Evolutionary conservation across 2,888 invertebrate species (phyloP), one percentile per base, ranked within the genome.

Genomic region (Gastrophysa polygoni): DNA sequence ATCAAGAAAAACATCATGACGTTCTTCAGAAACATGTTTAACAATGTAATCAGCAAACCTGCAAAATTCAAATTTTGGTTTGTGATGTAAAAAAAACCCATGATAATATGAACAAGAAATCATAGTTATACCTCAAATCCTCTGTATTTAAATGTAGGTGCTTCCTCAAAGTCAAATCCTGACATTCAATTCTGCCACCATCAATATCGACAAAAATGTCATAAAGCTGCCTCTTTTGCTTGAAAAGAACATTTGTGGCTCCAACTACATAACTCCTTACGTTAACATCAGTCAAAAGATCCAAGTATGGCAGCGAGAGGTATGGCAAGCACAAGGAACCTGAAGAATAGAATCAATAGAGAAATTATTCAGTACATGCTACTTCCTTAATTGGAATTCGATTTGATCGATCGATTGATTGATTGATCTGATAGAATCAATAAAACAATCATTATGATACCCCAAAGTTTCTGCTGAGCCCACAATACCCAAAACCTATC

Each of bases 241-340:
- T 95, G 79, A 98, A 99, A 34, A 99, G 84, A n/a, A 96, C 92
- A 84, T 99, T 99, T 14, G 98, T 98, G n/a, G 98, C 98, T 38
- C 99, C 98, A 61, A 97, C 92, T 47, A 96, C 85, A 81, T 92
- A 93, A 47, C 92, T 92, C 65, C 91, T 84, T 6, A 97, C 94
- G 71, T 93, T 92, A 2, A 91, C 87, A 80, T 97, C 95, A 52
- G 90, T 89, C 57, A 99, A 82, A 59, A 96, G 83, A 83, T 98
- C 98, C 83, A 98, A 88, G 80, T 96, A 97, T 70, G 97, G 95
- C 68, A 99, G 84, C 2, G 96, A 96, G 67, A 98, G 84, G 81
- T 98, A 99, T 16, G 99, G 98, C 80, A 98, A 88, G 80, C 97
- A 98, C 14, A 98, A 85, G 77, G 93, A 92, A 50, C 98, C 98